These are phyloP conservation scores for Ferdinandea cuprea DNA, from an alignment of 2,888 invertebrate genomes.

Conservation along the genomic window DNA sequence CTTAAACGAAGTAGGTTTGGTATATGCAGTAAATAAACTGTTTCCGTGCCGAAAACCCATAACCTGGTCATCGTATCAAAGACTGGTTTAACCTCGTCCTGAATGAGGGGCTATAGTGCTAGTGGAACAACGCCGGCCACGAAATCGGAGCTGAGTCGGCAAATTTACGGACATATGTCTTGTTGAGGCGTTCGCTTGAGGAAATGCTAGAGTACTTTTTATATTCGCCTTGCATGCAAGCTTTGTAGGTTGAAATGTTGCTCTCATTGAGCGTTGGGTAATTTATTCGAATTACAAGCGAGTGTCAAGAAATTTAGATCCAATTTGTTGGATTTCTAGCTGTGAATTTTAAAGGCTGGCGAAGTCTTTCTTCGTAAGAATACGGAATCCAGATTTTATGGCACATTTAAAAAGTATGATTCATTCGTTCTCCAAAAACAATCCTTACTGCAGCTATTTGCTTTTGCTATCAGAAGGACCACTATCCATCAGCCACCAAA, in stretches of 20 bases:
- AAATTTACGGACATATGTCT: slow-evolving; percentile 59
- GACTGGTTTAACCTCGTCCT: slow-evolving; percentile 22
- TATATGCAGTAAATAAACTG: slow-evolving; percentile 32
- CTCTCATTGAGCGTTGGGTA: too few species aligned
- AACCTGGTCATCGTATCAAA: slow-evolving; percentile 63
- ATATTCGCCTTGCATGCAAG: slow-evolving; percentile 60
- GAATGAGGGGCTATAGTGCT: slow-evolving; percentile 4
- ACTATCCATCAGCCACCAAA: too few species aligned
- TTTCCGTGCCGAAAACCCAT: slow-evolving; percentile 64
- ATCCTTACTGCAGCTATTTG: too few species aligned
- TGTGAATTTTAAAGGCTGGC: too few species aligned
- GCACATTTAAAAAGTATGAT: too few species aligned
- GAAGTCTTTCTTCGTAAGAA: too few species aligned
- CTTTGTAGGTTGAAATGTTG: neutral
- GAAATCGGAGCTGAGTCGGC: slow-evolving; percentile 39
- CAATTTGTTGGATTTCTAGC: too few species aligned
- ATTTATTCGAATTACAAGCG: too few species aligned
- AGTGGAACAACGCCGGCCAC: neutral
- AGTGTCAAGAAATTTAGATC: too few species aligned
- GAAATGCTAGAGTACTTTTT: slow-evolving; percentile 56
- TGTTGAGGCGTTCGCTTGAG: slow-evolving; percentile 64
- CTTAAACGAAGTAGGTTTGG: slow-evolving; percentile 21
- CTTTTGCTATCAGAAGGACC: too few species aligned
- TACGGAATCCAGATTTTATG: too few species aligned
- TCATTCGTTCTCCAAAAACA: too few species aligned